Base-by-base conservation (phyloP, 2,113 vertebrate genomes). In the Paradoxurus hermaphroditus region DNA sequence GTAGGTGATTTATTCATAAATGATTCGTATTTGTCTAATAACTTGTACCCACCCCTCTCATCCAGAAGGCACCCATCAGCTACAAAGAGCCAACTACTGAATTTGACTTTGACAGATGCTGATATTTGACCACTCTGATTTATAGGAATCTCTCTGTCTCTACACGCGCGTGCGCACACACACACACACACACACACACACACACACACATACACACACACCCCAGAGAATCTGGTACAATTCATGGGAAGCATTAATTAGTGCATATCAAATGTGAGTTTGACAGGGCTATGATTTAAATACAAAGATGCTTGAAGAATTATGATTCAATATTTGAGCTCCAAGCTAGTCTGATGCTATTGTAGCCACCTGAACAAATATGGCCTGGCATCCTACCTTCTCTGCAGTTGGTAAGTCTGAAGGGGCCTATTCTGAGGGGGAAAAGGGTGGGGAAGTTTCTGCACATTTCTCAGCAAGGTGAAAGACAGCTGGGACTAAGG, bases 201-300 rank as follows among this genome's bases (percentile, higher is more conserved):
- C 51, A 73, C 89, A 78, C 70, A 82, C 36, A 44, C 77, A 79
- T 81, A 92, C 75, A 89, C 75, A 87, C 89, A 92, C 91, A 75
- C 65, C 16, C 56, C 85, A 89, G 94, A 97, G 97, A 98, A 98
- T 98, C 88, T 70, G 93, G 91, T 97, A 73, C 49, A 98, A 98
- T 97, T 97, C 93, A 96, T 95, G 93, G 91, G 95, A 88, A 98
- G 85, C 90, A 96, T 98, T 99, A 99, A 99, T 99, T 99, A 99
- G 97, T 98, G 95, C 96, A 34, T 97, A 98, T 98, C 98, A 98
- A 98, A 98, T 97, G 65, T 94, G 97, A 97, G 25, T 77, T 97
- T 99, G 98, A 98, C 98, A 99, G 98, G 98, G 75, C 97, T 98
- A 95, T 98, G 98, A 98, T 98, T 98, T 98, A 98, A 98, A 91